A percentile compares a stretch with the other conserved stretches of the same genome.
Evolutionary conservation across 2,113 vertebrate genomes (phyloP).

Genomic region (Peucedramus taeniatus): DNA sequence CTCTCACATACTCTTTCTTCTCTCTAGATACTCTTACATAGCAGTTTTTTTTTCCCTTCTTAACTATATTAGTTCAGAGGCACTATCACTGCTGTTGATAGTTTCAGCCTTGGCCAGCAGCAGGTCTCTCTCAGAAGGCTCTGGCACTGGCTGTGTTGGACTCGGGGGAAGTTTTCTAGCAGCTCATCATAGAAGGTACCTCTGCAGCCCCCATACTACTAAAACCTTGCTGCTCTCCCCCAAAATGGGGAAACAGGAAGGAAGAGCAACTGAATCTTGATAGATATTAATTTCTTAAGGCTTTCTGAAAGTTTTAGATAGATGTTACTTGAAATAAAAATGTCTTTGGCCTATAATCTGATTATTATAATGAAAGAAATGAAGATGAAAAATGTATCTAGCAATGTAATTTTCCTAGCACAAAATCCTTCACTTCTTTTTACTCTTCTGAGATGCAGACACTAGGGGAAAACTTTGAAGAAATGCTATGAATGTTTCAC

Average conservation of each 20-base stretch:
- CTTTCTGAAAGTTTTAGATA: neutral
- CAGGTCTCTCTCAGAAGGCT: fast-evolving
- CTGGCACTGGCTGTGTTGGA: neutral
- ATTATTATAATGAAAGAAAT: neutral
- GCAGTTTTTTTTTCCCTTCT: neutral
- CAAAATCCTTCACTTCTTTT: neutral
- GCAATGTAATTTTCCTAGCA: neutral
- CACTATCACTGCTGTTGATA: fast-evolving
- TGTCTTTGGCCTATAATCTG: neutral
- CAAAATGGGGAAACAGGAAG: neutral
- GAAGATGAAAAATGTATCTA: fast-evolving
- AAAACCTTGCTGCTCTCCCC: neutral
- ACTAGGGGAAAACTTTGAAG: neutral
- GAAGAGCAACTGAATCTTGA: neutral
- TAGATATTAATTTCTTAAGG: neutral
- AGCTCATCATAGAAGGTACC: fast-evolving
- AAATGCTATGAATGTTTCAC: neutral
- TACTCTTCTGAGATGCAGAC: neutral
- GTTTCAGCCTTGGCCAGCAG: neutral
- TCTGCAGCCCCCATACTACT: neutral
- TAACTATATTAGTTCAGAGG: neutral
- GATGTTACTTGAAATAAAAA: neutral
- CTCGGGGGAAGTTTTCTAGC: fast-evolving
- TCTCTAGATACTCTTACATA: neutral
- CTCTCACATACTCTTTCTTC: neutral